Evolutionary conservation across 2,888 invertebrate genomes (phyloP), one percentile per base, ranked within the genome.

Genomic region (Thecophora atra): DNA sequence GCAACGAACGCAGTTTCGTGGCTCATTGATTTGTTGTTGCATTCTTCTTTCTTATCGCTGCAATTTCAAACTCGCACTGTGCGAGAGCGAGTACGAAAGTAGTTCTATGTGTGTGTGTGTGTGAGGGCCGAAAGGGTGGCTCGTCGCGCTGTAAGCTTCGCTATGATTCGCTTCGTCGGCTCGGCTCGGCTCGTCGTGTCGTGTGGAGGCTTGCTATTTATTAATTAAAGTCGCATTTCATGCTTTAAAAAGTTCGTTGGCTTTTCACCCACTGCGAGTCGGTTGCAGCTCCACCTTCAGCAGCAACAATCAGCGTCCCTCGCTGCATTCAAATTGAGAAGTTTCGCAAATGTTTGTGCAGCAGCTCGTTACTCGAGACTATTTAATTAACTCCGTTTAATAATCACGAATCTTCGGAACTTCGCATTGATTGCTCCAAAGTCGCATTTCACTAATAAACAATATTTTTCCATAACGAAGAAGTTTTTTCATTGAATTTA

Each of bases 221-320:
- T 75, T 71, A 72, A 73, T 73, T 72, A 73, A 72, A 75, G 64
- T 71, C 71, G 73, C 68, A 75, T 72, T 72, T 69, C 64, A 72
- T 73, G 71, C 65, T 72, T 58, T 67, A 56, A 71, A 72, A 75
- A 72, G 75, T 75, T 75, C 75, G 66, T 73, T 71, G 75, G 68
- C 73, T 44, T 75, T 73, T 73, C 69, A 68, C 69, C 68, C 70
- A 71, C 58, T 72, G 66, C 30, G 17, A 4, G 42, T 64, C 21
- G 8, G 19, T 19, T 21, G 19, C 15, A 19, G 19, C 56, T 11
- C 24, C 56, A 19, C 56, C 56, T 26, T 24, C 56, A 56, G 5
- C 56, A 26, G 15, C 24, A 56, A 13, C 21, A 54, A 21, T 21
- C 56, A 11, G 13, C 54, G 54, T 15, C 15, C 24, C 19, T 26